Evolutionary conservation across 1,140 invertebrate species (phyloP).

Genomic region (Phymorhynchus buccinoides): DNA sequence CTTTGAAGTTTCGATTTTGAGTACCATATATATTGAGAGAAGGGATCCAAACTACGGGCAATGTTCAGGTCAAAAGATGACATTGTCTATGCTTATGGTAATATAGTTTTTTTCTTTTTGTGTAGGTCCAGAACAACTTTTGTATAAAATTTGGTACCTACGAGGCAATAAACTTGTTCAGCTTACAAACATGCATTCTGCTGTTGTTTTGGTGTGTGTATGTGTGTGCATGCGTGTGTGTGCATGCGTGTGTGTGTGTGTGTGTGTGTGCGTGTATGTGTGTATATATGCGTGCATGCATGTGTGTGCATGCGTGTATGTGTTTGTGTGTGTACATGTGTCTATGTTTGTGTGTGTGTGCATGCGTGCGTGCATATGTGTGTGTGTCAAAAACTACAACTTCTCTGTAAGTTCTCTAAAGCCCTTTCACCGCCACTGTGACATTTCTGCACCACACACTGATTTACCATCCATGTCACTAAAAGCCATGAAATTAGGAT

Average conservation of each 20-base stretch:
- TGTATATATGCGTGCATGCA: background rate
- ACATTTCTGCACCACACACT: no score
- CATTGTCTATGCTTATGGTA: background rate
- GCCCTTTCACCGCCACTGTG: no score
- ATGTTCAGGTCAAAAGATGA: constrained; percentile 2
- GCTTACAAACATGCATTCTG: background rate
- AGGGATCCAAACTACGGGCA: background rate
- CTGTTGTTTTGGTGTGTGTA: background rate
- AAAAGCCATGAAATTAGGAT: no score
- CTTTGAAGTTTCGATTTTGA: background rate
- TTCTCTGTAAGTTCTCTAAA: no score
- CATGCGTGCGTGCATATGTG: no score
- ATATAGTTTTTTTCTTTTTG: background rate
- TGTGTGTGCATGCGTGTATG: background rate
- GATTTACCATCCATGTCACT: no score
- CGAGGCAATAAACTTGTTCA: constrained; percentile 30
- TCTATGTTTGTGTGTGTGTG: no score
- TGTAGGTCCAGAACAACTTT: background rate
- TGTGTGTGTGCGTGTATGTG: background rate
- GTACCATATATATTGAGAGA: background rate
- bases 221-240: background rate
- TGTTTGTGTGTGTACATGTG: no score
- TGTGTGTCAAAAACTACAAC: no score
- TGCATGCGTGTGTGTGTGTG: background rate
- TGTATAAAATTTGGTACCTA: constrained; percentile 21